Conservation (phyloP, 2,113 vertebrate species). For the Accipiter virgatus region DNA sequence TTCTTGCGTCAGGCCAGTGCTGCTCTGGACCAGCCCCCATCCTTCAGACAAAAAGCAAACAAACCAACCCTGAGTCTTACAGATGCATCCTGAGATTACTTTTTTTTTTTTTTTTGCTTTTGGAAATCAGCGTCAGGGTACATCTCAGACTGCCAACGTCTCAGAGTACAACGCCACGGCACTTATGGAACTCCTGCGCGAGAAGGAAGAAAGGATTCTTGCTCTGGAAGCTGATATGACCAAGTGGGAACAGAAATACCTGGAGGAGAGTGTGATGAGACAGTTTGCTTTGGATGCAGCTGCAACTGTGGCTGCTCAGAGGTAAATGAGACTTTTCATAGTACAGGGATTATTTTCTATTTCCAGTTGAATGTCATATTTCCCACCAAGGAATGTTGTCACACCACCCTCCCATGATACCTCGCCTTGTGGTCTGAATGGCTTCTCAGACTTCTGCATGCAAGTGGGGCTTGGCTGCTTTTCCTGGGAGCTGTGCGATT, state of each 20-base stretch:
- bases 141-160: conserved; percentile 73
- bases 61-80: neutral
- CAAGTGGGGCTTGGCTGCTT: conserved; percentile 3
- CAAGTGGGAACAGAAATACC: conserved; percentile 98
- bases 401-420: neutral
- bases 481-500: conserved; percentile 10
- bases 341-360: neutral
- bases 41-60: neutral
- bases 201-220: conserved; percentile 95
- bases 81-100: neutral
- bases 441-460: neutral
- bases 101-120: neutral
- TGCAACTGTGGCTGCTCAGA: conserved; percentile 91
- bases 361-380: conserved; percentile 8
- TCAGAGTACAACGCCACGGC: conserved; percentile 87
- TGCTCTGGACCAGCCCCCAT: neutral
- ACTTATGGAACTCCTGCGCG: conserved; percentile 94
- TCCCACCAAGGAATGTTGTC: conserved; percentile 14
- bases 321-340: conserved; percentile 71
- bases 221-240: conserved; percentile 99
- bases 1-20: neutral
- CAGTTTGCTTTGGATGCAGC: conserved; percentile 96
- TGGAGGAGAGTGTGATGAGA: conserved; percentile 98
- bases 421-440: neutral
- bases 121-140: conserved; percentile 84